These are phyloP conservation scores for Pristionchus japonicus DNA, from an alignment of 2,888 invertebrate genomes.

Conservation along the genomic window DNA sequence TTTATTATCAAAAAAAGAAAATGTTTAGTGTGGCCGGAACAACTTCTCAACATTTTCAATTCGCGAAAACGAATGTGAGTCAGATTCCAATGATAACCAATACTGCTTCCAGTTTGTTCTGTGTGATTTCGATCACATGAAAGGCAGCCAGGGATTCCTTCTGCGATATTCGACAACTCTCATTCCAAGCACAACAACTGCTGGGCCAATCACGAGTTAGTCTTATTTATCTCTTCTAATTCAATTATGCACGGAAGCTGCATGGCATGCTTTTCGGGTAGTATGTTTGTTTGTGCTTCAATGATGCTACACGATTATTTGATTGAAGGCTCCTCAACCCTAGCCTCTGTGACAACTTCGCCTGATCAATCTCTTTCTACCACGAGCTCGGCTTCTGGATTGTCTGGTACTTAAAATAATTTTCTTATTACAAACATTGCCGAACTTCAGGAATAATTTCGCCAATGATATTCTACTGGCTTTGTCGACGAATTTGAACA, in stretches of 20 bases:
- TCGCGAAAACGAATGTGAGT: not conserved
- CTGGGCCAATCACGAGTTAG: not conserved
- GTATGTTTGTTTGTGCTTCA: too few relatives aligned
- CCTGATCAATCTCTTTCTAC: not conserved
- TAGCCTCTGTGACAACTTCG: not conserved
- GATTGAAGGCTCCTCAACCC: not conserved
- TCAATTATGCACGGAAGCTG: too few relatives aligned
- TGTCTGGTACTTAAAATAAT: not conserved
- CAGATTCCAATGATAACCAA: too few relatives aligned
- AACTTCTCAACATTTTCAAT: not conserved
- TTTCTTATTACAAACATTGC: too few relatives aligned
- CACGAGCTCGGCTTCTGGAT: not conserved
- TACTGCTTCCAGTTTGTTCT: not conserved
- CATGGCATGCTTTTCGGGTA: too few relatives aligned
- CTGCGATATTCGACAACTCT: not conserved
- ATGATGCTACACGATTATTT: too few relatives aligned
- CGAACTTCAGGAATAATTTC: too few relatives aligned
- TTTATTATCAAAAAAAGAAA: too few relatives aligned
- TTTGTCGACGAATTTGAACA: too few relatives aligned
- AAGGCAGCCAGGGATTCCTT: not conserved
- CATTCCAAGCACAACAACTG: not conserved
- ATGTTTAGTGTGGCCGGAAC: not conserved
- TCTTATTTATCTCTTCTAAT: not conserved
- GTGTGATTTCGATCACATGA: not conserved
- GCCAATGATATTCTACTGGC: too few relatives aligned